Evolutionary conservation across 2,113 vertebrate species (phyloP).

Genomic region (Scatophagus argus): DNA sequence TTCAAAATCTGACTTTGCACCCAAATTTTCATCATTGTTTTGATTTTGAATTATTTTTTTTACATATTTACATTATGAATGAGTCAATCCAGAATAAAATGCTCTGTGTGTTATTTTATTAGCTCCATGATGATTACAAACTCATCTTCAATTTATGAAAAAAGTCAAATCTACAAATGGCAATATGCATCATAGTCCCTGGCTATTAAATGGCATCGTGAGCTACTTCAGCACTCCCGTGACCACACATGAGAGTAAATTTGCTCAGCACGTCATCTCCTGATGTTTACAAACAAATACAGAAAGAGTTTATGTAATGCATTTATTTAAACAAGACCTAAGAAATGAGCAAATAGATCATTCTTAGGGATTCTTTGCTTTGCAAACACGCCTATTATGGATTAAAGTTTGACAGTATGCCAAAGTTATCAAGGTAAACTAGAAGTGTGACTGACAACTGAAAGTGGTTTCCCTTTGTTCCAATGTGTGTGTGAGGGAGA

Average conservation of each 20-base stretch:
- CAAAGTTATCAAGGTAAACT: slow-evolving; percentile 87
- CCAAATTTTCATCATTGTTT: neutral
- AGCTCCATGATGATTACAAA: slow-evolving; percentile 17
- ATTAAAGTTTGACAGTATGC: slow-evolving; percentile 85
- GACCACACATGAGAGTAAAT: slow-evolving; percentile 91
- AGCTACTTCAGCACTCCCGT: slow-evolving; percentile 60
- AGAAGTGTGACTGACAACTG: slow-evolving; percentile 82
- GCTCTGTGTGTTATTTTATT: no score
- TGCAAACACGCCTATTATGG: slow-evolving; percentile 91
- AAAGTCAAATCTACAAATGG: slow-evolving; percentile 26
- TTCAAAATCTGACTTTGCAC: slow-evolving; percentile 7
- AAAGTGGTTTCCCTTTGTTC: slow-evolving; percentile 83
- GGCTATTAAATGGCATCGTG: slow-evolving; percentile 32
- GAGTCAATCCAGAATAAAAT: neutral
- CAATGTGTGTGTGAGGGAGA: slow-evolving; percentile 41
- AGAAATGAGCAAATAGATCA: slow-evolving; percentile 97
- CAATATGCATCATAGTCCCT: slow-evolving; percentile 24
- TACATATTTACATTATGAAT: neutral
- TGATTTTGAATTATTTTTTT: neutral
- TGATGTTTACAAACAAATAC: slow-evolving; percentile 99
- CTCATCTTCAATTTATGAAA: slow-evolving; percentile 17
- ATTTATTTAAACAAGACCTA: slow-evolving; percentile 97
- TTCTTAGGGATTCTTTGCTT: slow-evolving; percentile 97
- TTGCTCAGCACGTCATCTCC: slow-evolving; percentile 93
- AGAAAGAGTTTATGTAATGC: slow-evolving; percentile 95